Conservation (phyloP, 2,888 invertebrate species). For the Eristalis intricaria region DNA sequence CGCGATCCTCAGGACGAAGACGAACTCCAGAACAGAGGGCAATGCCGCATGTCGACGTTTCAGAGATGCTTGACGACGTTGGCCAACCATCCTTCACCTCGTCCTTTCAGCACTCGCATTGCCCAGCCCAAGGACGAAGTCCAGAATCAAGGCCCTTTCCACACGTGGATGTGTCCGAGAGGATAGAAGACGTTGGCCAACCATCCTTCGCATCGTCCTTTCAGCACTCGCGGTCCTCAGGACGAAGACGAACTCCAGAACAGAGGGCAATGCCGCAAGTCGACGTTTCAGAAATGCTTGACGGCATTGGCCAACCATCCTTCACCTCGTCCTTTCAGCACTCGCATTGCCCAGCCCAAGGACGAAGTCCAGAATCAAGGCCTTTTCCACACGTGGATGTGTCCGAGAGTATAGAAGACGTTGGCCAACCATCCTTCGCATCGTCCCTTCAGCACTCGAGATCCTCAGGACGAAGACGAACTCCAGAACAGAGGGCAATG, state of each 20-base stretch:
- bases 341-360: no score
- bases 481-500: no score
- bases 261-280: not conserved
- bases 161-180: not conserved
- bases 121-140: not conserved
- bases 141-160: conserved; percentile 1
- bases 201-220: not conserved
- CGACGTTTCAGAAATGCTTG: no score
- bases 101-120: not conserved
- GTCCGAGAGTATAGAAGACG: no score
- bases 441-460: no score
- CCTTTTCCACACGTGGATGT: no score
- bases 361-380: no score
- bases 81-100: not conserved
- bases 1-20: not conserved
- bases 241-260: not conserved
- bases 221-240: no score
- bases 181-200: not conserved
- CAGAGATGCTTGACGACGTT: conserved; percentile 1
- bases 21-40: not conserved
- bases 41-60: not conserved
- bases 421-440: no score
- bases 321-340: no score
- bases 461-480: no score
- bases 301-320: no score